Base-by-base conservation (phyloP, 2,797 vertebrate genomes). In the Hippocampus kuda region DNA sequence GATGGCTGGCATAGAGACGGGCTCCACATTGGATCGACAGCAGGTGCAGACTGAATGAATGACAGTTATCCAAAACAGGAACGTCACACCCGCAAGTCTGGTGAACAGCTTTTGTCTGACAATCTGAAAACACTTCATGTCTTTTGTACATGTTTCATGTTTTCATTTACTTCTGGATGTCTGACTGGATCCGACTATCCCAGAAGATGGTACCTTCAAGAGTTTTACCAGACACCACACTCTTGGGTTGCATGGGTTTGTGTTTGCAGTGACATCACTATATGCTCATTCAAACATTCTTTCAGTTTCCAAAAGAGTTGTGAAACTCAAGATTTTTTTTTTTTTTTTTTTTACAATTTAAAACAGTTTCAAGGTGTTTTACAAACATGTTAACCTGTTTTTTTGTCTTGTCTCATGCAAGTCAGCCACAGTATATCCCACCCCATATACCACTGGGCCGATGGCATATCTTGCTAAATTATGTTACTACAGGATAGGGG, bases 31-130 rank as follows among this genome's bases (percentile, higher is more conserved):
- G 54, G 9, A 16, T 41, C 72, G 72, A 71, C 72, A 59, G 64
- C 72, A 76, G 63, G 70, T 73, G 78, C 63, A 53, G 60, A 70
- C 75, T 69, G 61, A 69, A 70, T 66, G 48, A 66, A 66, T 2
- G 26, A 66, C 72, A 72, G 3, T 69, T 73, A 61, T 80, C 82
- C 66, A 70, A 80, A 81, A 80, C 51, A 70, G 27, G 38, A 79
- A 81, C 78, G 76, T 71, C 68, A 71, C 75, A 72, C 27, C 62
- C 70, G 64, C 65, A 65, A 72, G 62, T 75, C 63, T 83, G 71
- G 86, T 68, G 76, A 73, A 81, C 79, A 85, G 79, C 77, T 79
- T 44, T 77, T 82, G 76, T 77, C 73, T 77, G 87, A 89, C 88
- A 89, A 89, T 90, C 87, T 73, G 66, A 78, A 81, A 84, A 73